Evolutionary conservation across 2,113 vertebrate genomes (phyloP), one percentile per base, ranked within the genome.

Genomic region (Scolopax mira): DNA sequence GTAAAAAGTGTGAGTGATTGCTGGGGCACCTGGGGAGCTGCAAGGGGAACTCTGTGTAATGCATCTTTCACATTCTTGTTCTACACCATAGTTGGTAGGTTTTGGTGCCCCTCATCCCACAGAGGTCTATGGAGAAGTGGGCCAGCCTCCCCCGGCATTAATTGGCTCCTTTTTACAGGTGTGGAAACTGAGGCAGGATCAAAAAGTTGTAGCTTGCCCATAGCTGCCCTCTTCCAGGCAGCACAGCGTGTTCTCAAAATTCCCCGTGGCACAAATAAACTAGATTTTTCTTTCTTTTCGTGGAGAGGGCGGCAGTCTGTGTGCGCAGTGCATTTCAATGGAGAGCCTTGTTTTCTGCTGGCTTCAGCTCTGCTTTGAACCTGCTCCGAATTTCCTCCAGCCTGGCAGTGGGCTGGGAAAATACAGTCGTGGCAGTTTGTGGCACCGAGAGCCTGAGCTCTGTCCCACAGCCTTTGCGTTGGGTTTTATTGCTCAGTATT

Each of bases 341-440:
- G 69, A 35, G 66, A 70, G 81, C 94, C 90, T 96, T 94, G 94
- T 91, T 93, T 72, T 66, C 91, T 89, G 78, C 81, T 93, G 96
- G 95, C 93, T 62, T 25, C 91, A 52, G 74, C 88, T 79, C 79
- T 69, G 85, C 93, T 70, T 74, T 60, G 49, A 96, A 85, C 93
- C 82, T 93, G 82, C 85, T 94, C 88, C 0, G 42, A 88, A 60
- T 94, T 93, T 86, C 85, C 93, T 93, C 79, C 3, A 28, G 93
- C 85, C 95, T 95, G 93, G 94, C 87, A 95, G 25, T 9, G 88
- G 79, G 93, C 91, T 95, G 91, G 75, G 92, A 93, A 95, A 93
- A 81, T 1, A 73, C 55, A 88, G 67, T 94, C 69, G 67, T 95
- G 96, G 96, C 91, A 85, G 58, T 60, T 35, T 44, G 95, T 90